Evolutionary conservation across 2,888 invertebrate genomes (phyloP).

Genomic region (Acanthosepion lycidas): DNA sequence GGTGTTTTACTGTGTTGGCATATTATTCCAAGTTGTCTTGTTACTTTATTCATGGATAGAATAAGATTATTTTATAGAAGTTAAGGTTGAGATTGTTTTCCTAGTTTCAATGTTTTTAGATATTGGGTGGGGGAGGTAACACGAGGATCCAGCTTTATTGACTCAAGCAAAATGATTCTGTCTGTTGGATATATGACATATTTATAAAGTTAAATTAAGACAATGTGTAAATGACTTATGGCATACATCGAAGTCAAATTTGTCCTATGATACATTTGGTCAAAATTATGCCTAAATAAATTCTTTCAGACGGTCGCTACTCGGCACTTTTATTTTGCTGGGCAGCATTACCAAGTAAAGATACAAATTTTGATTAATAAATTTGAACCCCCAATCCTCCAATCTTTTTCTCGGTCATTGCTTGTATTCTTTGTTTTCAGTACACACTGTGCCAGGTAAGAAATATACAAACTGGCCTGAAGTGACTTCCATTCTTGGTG

Average conservation of each 20-base stretch:
- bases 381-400: too few relatives aligned
- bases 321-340: background rate
- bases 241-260: constrained; percentile 48
- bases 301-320: constrained; percentile 52
- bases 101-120: too few relatives aligned
- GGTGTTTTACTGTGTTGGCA: too few relatives aligned
- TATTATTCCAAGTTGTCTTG: background rate
- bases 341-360: constrained; percentile 47
- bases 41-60: too few relatives aligned
- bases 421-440: constrained; percentile 76
- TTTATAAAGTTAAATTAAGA: too few relatives aligned
- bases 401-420: too few relatives aligned
- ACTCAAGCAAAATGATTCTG: too few relatives aligned
- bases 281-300: constrained; percentile 52
- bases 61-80: too few relatives aligned
- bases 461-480: constrained; percentile 90
- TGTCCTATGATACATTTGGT: constrained; percentile 50
- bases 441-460: constrained; percentile 98
- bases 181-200: too few relatives aligned
- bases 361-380: background rate
- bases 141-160: too few relatives aligned
- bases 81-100: too few relatives aligned
- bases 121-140: too few relatives aligned
- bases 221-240: background rate
- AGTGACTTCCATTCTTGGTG: constrained; percentile 94